A percentile compares a stretch with the other conserved stretches of the same genome.
These are phyloP conservation scores for Aphaenogaster floridana DNA, from an alignment of 1,140 invertebrate genomes.

Conservation along the genomic window DNA sequence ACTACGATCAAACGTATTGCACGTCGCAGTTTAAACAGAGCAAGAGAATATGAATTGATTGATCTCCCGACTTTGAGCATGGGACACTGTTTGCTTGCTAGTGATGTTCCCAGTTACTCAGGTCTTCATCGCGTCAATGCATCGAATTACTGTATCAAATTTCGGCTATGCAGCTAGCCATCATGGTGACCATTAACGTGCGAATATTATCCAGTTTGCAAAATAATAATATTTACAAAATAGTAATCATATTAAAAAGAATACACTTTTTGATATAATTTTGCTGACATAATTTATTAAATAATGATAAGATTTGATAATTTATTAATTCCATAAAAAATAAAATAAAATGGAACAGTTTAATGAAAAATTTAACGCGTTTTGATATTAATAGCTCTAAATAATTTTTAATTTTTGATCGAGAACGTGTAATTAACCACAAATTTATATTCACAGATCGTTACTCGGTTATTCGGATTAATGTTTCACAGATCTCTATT, in stretches of 20 bases:
- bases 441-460: not conserved
- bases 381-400: not conserved
- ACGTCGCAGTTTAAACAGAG: conserved; percentile 51
- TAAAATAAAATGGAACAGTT: not conserved
- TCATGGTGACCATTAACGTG: conserved; percentile 56
- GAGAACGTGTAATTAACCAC: not conserved
- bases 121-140: conserved; percentile 70
- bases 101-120: conserved; percentile 64
- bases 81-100: conserved; percentile 71
- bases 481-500: not conserved
- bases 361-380: not conserved
- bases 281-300: not conserved
- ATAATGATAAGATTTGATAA: not conserved
- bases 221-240: conserved; percentile 53
- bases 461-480: not conserved
- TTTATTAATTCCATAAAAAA: not conserved
- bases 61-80: conserved; percentile 72
- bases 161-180: conserved; percentile 43
- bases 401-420: not conserved
- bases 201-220: conserved; percentile 62
- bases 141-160: conserved; percentile 73
- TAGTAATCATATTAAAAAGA: conserved; percentile 40
- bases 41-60: conserved; percentile 65
- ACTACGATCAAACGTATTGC: conserved; percentile 59
- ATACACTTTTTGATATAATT: conserved; percentile 3